Percentiles rank a stretch among this genome's conserved stretches.
These are phyloP conservation scores for Parthenolecanium corni DNA, from an alignment of 2,888 invertebrate species.

Conservation along the genomic window DNA sequence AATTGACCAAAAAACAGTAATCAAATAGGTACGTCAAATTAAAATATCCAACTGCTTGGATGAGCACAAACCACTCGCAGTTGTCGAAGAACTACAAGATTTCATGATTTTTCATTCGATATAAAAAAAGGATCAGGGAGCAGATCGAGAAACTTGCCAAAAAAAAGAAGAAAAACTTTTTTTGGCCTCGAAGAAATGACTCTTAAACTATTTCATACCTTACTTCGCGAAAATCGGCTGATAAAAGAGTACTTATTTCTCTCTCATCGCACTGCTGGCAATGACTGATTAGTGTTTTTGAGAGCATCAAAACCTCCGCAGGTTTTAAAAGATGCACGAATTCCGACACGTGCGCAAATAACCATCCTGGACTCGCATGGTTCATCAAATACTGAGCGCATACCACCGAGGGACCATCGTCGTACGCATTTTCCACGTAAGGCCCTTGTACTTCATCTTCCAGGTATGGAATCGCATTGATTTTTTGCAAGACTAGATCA, in stretches of 20 bases:
- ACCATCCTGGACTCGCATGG: constrained; percentile 6
- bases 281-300: constrained; percentile 11
- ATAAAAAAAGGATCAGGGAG: too few species aligned
- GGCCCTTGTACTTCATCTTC: constrained; percentile 25
- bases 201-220: too few species aligned
- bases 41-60: too few species aligned
- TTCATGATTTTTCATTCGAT: too few species aligned
- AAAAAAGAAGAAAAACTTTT: too few species aligned
- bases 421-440: neutral
- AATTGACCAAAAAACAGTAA: too few species aligned
- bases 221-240: constrained; percentile 5
- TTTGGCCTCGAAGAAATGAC: too few species aligned
- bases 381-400: constrained; percentile 14
- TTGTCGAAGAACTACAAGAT: too few species aligned
- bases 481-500: constrained; percentile 22
- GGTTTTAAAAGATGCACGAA: constrained; percentile 16
- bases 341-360: neutral
- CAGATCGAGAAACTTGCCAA: too few species aligned
- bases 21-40: too few species aligned
- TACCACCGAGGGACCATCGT: constrained; percentile 11
- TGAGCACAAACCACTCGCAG: too few species aligned
- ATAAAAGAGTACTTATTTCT: neutral
- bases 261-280: neutral
- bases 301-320: neutral
- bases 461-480: constrained; percentile 19